These are phyloP conservation scores for Eurois occulta DNA, from an alignment of 2,888 invertebrate species.

Conservation along the genomic window DNA sequence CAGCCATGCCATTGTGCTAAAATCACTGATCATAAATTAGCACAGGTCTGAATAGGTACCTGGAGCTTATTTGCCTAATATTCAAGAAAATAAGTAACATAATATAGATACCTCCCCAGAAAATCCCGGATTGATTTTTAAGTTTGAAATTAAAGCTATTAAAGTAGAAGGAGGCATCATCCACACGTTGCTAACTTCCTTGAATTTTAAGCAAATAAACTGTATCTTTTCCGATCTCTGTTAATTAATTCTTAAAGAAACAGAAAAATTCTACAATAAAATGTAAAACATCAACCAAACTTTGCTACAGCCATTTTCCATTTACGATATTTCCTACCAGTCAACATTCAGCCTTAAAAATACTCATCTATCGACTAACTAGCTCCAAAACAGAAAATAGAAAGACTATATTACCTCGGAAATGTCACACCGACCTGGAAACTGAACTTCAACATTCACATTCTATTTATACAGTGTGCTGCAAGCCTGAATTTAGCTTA, in stretches of 20 bases:
- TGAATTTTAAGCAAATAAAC: not conserved
- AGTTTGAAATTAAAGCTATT: no score
- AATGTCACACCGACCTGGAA: slow-evolving; percentile 41
- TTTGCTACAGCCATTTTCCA: not conserved
- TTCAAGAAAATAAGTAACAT: not conserved
- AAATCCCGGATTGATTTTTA: not conserved
- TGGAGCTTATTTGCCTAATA: not conserved
- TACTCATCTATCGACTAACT: not conserved
- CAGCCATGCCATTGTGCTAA: not conserved
- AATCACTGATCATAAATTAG: not conserved
- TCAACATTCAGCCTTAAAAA: not conserved
- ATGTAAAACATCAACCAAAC: not conserved
- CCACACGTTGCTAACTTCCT: not conserved
- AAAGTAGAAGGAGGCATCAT: not conserved
- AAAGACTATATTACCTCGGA: slow-evolving; percentile 24
- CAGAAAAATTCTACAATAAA: not conserved
- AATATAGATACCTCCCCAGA: not conserved
- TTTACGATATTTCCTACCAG: not conserved
- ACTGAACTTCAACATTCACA: slow-evolving; percentile 35
- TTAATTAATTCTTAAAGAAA: no score
- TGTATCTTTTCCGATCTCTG: not conserved
- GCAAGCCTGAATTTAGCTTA: slow-evolving; percentile 62
- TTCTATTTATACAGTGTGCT: slow-evolving; percentile 58
- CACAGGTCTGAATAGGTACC: not conserved
- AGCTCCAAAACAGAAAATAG: slow-evolving; percentile 33